Evolutionary conservation across 2,113 vertebrate genomes (phyloP).

Genomic region (Cygnus buccinator): DNA sequence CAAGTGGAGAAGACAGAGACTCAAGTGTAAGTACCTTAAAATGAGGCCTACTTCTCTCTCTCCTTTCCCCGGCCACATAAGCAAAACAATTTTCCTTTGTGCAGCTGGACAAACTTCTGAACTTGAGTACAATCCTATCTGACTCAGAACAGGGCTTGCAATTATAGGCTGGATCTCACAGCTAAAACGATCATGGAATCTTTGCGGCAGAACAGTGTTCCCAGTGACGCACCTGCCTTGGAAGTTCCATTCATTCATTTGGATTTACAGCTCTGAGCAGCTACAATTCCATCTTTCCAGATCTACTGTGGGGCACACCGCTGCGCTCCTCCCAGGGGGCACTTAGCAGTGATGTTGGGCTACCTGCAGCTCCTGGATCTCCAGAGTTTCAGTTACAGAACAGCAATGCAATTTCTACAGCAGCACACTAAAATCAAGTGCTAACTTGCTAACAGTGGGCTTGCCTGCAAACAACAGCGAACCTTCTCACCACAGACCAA

Average conservation of each 20-base stretch:
- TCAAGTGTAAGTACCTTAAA: not conserved
- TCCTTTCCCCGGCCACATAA: not conserved
- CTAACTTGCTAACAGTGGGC: not conserved
- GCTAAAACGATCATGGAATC: not conserved
- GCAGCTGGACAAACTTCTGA: not conserved
- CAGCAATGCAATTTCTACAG: not conserved
- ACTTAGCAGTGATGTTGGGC: not conserved
- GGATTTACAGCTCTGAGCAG: not conserved
- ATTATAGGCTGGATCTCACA: not conserved
- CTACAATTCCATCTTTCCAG: not conserved
- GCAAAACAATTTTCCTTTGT: not conserved
- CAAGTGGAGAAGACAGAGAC: not conserved
- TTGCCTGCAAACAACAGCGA: slow-evolving; percentile 10
- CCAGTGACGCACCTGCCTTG: not conserved
- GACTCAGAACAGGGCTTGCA: not conserved
- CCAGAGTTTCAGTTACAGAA: not conserved
- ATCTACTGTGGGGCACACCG: rapidly evolving
- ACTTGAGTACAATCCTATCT: not conserved
- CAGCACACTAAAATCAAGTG: not conserved
- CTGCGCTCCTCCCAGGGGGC: not conserved
- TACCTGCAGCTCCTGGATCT: not conserved
- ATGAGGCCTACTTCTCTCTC: not conserved
- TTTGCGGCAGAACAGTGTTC: not conserved
- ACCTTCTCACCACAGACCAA: not conserved
- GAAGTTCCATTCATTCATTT: not conserved